These are phyloP conservation scores for Argyrosomus regius DNA, from an alignment of 2,797 vertebrate genomes.

Conservation along the genomic window DNA sequence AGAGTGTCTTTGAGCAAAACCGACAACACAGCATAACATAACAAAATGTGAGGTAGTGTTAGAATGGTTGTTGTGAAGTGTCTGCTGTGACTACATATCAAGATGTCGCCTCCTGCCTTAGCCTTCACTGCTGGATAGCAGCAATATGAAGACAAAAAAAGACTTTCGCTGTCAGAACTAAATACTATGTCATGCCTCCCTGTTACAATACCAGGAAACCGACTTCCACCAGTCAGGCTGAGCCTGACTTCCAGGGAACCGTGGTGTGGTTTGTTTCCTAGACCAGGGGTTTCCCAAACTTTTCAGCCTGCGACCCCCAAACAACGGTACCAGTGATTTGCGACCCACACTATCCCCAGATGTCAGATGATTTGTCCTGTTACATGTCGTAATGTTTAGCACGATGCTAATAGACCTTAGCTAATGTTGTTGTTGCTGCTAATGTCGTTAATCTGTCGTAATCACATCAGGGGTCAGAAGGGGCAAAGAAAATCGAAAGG, in stretches of 20 bases:
- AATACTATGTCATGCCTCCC: neutral
- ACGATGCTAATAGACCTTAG: too few species aligned
- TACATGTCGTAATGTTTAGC: too few species aligned
- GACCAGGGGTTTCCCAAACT: too few species aligned
- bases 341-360: too few species aligned
- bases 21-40: neutral
- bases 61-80: neutral
- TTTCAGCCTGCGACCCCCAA: too few species aligned
- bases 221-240: neutral
- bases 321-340: too few species aligned
- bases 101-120: neutral
- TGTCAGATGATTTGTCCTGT: too few species aligned
- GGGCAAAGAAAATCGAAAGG: too few species aligned
- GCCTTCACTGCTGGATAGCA: neutral
- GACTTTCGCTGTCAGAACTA: neutral
- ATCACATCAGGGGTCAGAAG: too few species aligned
- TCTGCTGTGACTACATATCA: neutral
- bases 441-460: too few species aligned
- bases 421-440: too few species aligned
- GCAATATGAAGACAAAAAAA: neutral
- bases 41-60: neutral
- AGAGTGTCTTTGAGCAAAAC: too few species aligned
- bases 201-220: neutral
- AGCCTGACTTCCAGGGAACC: neutral
- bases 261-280: neutral